Evolutionary conservation across 2,888 invertebrate genomes (phyloP), one percentile per base, ranked within the genome.

Genomic region (Ecdyonurus torrentis): DNA sequence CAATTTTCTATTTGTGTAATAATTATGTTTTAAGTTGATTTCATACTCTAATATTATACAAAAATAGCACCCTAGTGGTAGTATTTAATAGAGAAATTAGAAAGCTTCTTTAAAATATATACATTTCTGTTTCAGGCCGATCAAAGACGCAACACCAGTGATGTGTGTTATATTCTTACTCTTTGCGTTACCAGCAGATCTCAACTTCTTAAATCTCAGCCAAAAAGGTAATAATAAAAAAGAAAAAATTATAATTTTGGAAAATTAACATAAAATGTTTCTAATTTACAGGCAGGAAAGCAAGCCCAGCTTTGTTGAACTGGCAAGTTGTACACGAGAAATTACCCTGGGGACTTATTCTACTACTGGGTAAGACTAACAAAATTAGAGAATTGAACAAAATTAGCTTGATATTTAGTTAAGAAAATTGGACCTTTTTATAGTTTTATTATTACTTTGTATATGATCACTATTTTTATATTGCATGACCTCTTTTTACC

Each of bases 331-430:
- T 92, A 23, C 89, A 92, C 71, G 81, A 86, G 62, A 90, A 89
- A 72, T 83, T 93, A 68, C 91, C 93, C 2, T 95, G 95, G 95
- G 91, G 92, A 59, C 81, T 94, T 2, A 82, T 94, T 24, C 84
- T 94, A 70, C 79, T 94, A 61, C 79, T 94, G 61, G 37, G 37
- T 37, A 37, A 37, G 37, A 10, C 37, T 15, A 37, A 5, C n/a
- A n/a, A n/a, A n/a, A n/a, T n/a, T n/a, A n/a, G n/a, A n/a, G n/a
- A n/a, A n/a, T n/a, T n/a, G n/a, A n/a, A n/a, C n/a, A n/a, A n/a
- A n/a, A n/a, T n/a, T n/a, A n/a, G n/a, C n/a, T n/a, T n/a, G n/a
- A n/a, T n/a, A n/a, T n/a, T n/a, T n/a, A n/a, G n/a, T n/a, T n/a
- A n/a, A n/a, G n/a, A n/a, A n/a, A n/a, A n/a, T n/a, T n/a, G n/a